Base-by-base conservation (phyloP, 1,140 invertebrate species). In the Aphaenogaster ashmeadi region DNA sequence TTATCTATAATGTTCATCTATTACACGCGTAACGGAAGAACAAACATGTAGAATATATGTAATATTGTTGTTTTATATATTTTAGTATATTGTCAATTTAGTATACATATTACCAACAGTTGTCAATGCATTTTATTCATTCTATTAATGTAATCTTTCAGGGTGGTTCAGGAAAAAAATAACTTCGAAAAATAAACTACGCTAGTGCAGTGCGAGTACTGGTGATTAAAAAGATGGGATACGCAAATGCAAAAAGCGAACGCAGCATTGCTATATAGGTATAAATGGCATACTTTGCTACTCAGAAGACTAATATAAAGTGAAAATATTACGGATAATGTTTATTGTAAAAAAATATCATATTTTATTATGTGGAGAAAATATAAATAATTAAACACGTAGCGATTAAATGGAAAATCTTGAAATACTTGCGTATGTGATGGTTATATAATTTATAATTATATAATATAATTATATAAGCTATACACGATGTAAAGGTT, bases 161-260 rank as follows among this genome's bases (percentile, higher is more conserved):
- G 94, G 94, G 93, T 95, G 94, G 94, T 93, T 94, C 94, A 93
- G 92, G 93, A 94, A 94, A 94, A 94, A 94, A 95, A 91, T 95
- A 94, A 94, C 92, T 91, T 92, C 91, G 75, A 94, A 91, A 87
- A 94, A 93, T 72, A 94, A 94, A 67, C 89, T 92, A 74, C 93
- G 88, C 79, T 94, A 93, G 92, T 79, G 60, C 84, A 88, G 88
- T 88, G 44, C 64, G 38, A 89, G 67, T 79, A 66, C 54, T 89
- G 90, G 69, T 71, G 88, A n/a, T 85, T 89, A 33, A 85, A 88
- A 74, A 87, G 69, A 66, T 69, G 78, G 67, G 66, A 92, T 89
- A 67, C 33, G 60, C 71, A 93, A 89, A 69, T 91, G 69, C 91
- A 83, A 93, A 93, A 91, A 86, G 81, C 81, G 92, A 86, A 89